Evolutionary conservation across 2,797 vertebrate genomes (phyloP).

Genomic region (Mionectes olivaceus): DNA sequence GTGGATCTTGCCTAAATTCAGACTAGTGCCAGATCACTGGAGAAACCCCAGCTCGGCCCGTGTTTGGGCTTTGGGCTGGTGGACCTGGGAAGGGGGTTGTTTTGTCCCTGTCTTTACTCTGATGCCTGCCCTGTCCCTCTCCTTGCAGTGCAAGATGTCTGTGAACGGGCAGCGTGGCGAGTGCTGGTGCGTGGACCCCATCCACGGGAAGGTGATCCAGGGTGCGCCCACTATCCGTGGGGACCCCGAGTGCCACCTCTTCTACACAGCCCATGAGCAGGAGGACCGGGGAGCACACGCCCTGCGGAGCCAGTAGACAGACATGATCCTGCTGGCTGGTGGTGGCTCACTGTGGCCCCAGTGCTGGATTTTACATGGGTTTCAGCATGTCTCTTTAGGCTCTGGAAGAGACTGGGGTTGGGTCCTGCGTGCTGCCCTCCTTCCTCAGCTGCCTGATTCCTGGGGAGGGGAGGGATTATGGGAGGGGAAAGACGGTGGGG

Average conservation of each 20-base stretch:
- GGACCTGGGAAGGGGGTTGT: background rate
- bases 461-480: background rate
- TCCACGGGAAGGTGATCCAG: constrained; percentile 88
- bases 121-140: constrained; percentile 16
- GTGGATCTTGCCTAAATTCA: background rate
- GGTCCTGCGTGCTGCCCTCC: constrained; percentile 43
- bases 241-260: constrained; percentile 93
- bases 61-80: background rate
- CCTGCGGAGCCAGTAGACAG: constrained; percentile 72
- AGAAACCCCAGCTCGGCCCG: background rate
- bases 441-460: constrained; percentile 37
- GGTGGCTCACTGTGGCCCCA: constrained; percentile 6
- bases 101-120: background rate
- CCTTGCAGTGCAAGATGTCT: constrained; percentile 94
- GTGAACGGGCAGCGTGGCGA: constrained; percentile 94
- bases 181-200: constrained; percentile 95
- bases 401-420: constrained; percentile 73
- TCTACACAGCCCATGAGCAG: constrained; percentile 80
- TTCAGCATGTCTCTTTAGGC: constrained; percentile 73
- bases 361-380: constrained; percentile 71
- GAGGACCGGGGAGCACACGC: constrained; percentile 72
- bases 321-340: constrained; percentile 43
- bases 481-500: constrained; percentile 39
- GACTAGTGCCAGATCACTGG: background rate
- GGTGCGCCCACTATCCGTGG: constrained; percentile 88